phyloP scores from a whole-genome alignment of 2,888 invertebrate genomes.

The Griposia aprilina region DNA sequence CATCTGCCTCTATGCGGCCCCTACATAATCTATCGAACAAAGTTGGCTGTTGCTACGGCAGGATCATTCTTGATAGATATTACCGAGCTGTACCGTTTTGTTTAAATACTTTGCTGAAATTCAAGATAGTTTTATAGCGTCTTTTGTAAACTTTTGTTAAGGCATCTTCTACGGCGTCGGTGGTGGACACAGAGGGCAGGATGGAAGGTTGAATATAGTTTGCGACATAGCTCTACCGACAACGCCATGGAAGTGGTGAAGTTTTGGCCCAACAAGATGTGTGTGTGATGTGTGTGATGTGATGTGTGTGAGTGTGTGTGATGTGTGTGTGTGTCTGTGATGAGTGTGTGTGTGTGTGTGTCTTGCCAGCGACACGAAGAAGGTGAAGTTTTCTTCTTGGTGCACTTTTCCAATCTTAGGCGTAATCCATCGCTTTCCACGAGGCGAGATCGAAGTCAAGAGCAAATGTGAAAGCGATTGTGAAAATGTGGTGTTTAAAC shows the following conservation, averaged over 20 bases:
- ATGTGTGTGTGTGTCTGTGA: too few species aligned
- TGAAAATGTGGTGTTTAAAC: not conserved
- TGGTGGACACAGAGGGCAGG: too few species aligned
- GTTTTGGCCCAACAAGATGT: too few species aligned
- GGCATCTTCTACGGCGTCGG: too few species aligned
- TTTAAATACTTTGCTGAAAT: not conserved
- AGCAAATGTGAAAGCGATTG: not conserved
- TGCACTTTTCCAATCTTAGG: not conserved
- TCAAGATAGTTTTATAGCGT: not conserved
- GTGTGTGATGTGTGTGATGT: too few species aligned
- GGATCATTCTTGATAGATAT: constrained; percentile 51
- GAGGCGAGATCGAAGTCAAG: not conserved
- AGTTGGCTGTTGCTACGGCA: constrained; percentile 55
- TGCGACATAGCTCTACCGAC: too few species aligned
- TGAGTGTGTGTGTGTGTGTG: too few species aligned
- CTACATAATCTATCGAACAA: constrained; percentile 74
- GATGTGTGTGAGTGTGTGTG: too few species aligned
- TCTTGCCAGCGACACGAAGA: too few species aligned
- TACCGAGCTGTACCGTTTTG: constrained; percentile 16
- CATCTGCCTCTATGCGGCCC: constrained; percentile 82
- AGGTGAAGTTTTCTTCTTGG: not conserved
- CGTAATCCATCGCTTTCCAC: not conserved
- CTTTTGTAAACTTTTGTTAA: too few species aligned
- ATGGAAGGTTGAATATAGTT: too few species aligned
- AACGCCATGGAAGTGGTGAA: too few species aligned